Evolutionary conservation across 2,888 invertebrate species (phyloP), one percentile per base, ranked within the genome.

Genomic region (Megamerina dolium): DNA sequence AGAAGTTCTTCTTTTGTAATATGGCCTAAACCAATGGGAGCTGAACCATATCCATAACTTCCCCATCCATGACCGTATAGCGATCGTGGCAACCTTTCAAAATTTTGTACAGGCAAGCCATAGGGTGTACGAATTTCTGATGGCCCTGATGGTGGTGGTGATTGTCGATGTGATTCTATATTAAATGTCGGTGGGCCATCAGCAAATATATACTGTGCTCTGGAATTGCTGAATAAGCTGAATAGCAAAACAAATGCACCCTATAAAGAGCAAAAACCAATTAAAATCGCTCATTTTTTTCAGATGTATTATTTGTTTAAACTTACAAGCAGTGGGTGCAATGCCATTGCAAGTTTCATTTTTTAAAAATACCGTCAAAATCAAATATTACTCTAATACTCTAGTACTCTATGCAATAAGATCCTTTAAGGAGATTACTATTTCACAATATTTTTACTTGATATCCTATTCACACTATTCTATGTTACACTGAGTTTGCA

Each of bases 1-100:
- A 65, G 43, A n/a, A 68, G 45, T 35, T 69, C 70, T 4, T 64
- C 60, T 48, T 64, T 63, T 10, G 61, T 56, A 2, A 68, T 55
- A 3, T 61, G 55, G 30, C 59, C 58, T 4, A 57, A 45, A 3
- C 61, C 54, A 19, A 62, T 38, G n/a, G n/a, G n/a, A 10, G 59
- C 35, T 40, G 58, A 53, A 9, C 57, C 59, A 6, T 52, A 43
- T 23, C 56, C 54, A 21, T 49, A 36, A 1, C 53, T 51, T 27
- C 45, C 41, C 45, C 54, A 51, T 32, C 53, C 50, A 4, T 46
- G 40, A 14, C 51, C 49, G 27, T 54, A 64, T 2, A 66, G 46
- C 9, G 67, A 64, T 23, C 66, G 58, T 43, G 58, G 55, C 8
- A 50, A 43, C 4, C 53, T 59, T 2, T 49, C 46, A 14, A 45